Evolutionary conservation across 1,140 invertebrate genomes (phyloP), one percentile per base, ranked within the genome.

Genomic region (Zaprionus ghesquierei): DNA sequence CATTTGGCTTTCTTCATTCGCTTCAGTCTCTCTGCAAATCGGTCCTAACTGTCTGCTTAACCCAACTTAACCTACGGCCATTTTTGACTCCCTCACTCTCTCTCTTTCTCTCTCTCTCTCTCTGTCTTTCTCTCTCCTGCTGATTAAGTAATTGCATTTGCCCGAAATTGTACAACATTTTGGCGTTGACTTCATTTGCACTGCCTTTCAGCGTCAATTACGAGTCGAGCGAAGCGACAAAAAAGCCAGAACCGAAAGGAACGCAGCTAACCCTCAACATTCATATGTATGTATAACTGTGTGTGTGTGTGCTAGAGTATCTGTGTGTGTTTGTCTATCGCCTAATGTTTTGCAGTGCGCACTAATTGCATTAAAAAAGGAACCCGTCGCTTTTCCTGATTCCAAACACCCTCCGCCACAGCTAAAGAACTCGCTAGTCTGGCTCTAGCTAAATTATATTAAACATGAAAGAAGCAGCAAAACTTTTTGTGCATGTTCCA

Each of bases 71-170:
- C 53, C 46, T 58, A 62, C 62, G 74, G 51, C 69, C 74, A 73
- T 69, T 49, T 75, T 54, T 53, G 35, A 44, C 38, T 56, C 35
- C n/a, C n/a, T n/a, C n/a, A n/a, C n/a, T n/a, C n/a, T n/a, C n/a
- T n/a, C n/a, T n/a, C n/a, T n/a, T n/a, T 55, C 27, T 29, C 27
- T 29, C 27, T 2, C 6, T 8, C 27, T 29, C 27, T 33, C 3
- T 13, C 10, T 33, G 10, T 33, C 31, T 31, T 0, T 25, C 25
- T 25, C 25, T 31, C 13, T 38, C 35, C 15, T 87, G 82, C 82
- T 87, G 82, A 87, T 87, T 87, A 87, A 80, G 71, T 89, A 87
- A 87, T 87, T 87, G 82, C 82, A 87, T 87, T 87, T 86, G 55
- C 78, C 69, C 69, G 75, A 70, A 87, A 82, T 89, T 73, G 64